Evolutionary conservation across 2,797 vertebrate species (phyloP), one percentile per base, ranked within the genome.

Genomic region (Triplophysa yarkandensis): DNA sequence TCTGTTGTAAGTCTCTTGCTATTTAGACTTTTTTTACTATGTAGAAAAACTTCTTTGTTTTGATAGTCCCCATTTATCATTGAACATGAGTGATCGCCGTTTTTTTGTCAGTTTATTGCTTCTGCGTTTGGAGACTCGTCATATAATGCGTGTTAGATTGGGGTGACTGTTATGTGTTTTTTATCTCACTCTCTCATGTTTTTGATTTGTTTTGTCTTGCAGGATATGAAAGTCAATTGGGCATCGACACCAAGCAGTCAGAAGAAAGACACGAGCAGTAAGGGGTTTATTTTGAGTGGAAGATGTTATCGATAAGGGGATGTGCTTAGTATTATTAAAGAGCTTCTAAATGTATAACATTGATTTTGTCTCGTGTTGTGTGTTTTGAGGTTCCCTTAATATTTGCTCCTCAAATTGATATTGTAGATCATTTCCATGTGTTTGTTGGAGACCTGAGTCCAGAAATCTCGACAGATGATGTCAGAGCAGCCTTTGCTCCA

Each of bases 201-300:
- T 54, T 6, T 39, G 32, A 7, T 74, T 32, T 81, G 43, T 21
- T 44, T 74, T 73, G 8, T 54, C 83, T 88, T 75, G 46, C 81
- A 99, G 98, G 98, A 99, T 87, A 97, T 99, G 85, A 99, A 99
- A 87, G 97, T 99, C 85, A 99, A 99, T 92, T 99, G 98, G 98
- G 98, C 98, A 82, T 99, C 97, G 21, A 99, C 95, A 54, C 98
- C 98, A 80, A 99, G 96, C 91, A 99, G 95, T 89, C 98, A 98
- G 93, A 99, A 99, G 92, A 99, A 99, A 93, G 98, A 99, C 87
- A 98, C 96, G 81, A 99, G 97, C 93, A 98, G 97, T 99, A 91
- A 95, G 97, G 57, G 6, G 25, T 25, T 23, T 14, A 25, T 1
- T 54, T 2, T 54, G 27, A n/a, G n/a, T n/a, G n/a, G n/a, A n/a